Conservation (phyloP, 2,797 vertebrate genomes). For the Rhinoraja longicauda region DNA sequence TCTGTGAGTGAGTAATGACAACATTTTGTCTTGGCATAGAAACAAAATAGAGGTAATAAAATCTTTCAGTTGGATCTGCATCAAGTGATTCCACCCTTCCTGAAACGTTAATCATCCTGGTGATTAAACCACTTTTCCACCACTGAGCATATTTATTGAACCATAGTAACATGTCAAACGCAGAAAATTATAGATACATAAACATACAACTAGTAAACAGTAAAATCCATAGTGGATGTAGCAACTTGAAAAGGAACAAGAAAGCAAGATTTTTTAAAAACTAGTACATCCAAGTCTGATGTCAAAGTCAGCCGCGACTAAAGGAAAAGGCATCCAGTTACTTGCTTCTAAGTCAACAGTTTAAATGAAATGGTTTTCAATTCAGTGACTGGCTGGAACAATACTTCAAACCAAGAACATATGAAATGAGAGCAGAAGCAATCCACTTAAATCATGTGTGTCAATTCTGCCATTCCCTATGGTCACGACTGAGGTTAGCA, state of each 20-base stretch:
- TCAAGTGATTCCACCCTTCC: neutral
- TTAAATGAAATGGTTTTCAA: neutral
- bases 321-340: neutral
- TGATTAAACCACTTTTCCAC: neutral
- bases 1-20: neutral
- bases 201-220: neutral
- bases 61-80: neutral
- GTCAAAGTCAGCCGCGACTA: neutral
- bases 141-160: conserved; percentile 11
- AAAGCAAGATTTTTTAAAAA: neutral
- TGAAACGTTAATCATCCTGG: neutral
- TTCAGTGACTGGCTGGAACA: neutral
- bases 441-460: no score
- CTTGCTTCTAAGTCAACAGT: neutral
- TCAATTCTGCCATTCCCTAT: no score
- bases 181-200: conserved; percentile 4
- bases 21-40: neutral
- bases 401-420: neutral
- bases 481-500: no score
- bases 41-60: neutral
- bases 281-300: neutral
- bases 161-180: neutral
- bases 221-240: neutral
- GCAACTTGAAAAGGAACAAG: neutral
- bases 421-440: no score